These are phyloP conservation scores for Eupristina koningsbergeri DNA, from an alignment of 1,140 invertebrate genomes.

Conservation along the genomic window DNA sequence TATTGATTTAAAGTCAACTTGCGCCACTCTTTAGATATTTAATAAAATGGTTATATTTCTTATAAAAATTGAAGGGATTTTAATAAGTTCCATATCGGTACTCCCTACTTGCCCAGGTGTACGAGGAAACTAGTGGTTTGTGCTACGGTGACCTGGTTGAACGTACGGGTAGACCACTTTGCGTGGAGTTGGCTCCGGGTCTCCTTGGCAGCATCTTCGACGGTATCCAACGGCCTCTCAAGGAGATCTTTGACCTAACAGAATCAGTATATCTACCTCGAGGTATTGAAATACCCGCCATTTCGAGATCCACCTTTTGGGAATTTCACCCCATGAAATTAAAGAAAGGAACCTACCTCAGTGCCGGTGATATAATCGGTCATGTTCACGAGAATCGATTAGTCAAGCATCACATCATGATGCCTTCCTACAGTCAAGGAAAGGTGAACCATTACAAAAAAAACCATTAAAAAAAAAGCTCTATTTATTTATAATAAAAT, in stretches of 20 bases:
- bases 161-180: conserved; percentile 86
- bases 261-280: conserved; percentile 88
- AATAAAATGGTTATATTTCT: not conserved
- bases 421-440: conserved; percentile 81
- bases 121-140: conserved; percentile 90
- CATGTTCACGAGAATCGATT: conserved; percentile 83
- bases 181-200: conserved; percentile 88
- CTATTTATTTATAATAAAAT: no score
- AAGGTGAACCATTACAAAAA: conserved; percentile 73
- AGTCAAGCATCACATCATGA: conserved; percentile 83
- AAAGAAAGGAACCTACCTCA: conserved; percentile 79
- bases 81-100: not conserved
- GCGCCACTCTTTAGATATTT: not conserved
- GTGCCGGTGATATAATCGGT: conserved; percentile 85
- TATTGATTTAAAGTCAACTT: no score
- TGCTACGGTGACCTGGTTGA: conserved; percentile 89
- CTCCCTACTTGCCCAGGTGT: conserved; percentile 80
- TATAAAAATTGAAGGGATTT: not conserved
- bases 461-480: no score
- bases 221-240: conserved; percentile 87
- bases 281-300: conserved; percentile 81
- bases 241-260: conserved; percentile 80
- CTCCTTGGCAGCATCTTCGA: conserved; percentile 88
- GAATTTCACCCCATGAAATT: conserved; percentile 80
- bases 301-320: conserved; percentile 76